Base-by-base conservation (phyloP, 2,113 vertebrate species). In the Lathamus discolor region DNA sequence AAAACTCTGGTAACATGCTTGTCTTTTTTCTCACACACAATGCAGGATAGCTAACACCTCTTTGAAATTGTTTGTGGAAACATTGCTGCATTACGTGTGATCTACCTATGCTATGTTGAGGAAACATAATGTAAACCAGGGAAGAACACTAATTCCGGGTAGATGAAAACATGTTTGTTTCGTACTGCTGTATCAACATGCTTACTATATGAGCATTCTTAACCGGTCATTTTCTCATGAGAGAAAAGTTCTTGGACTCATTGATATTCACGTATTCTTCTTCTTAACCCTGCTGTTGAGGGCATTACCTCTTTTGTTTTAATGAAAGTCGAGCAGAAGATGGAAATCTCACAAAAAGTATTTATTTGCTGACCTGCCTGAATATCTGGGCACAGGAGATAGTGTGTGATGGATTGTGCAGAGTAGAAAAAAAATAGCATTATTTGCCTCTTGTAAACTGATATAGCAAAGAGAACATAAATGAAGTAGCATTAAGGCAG, bases 371-470 rank as follows among this genome's bases (percentile, higher is more conserved):
- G 81, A 87, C 52, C 35, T n/a, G 20, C 35, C 81, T 49, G 48
- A 79, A 93, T 68, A 93, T 68, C 89, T 95, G 91, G 41, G 29
- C 73, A 89, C 83, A 84, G 43, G 70, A 93, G 91, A 91, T 92
- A 95, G 62, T 48, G 62, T 57, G 79, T 95, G 94, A 95, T 93
- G 89, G 94, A 95, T 95, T 90, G 88, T 54, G 67, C 2, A 9
- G 48, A 89, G 69, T 19, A 37, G 44, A 37, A 82, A 86, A 90
- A 83, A 95, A 91, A 41, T 6, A 90, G 49, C 22, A 16, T 35
- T 39, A 68, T 89, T 89, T 91, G 59, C 29, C 44, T 92, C 81
- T 79, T 88, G 44, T 44, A 92, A 89, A 82, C 66, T 79, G 81
- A 89, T 93, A 86, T 1, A n/a, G 59, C 20, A 61, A 77, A 86